Base-by-base conservation (phyloP, 2,888 invertebrate species). In the Arge pagana region DNA sequence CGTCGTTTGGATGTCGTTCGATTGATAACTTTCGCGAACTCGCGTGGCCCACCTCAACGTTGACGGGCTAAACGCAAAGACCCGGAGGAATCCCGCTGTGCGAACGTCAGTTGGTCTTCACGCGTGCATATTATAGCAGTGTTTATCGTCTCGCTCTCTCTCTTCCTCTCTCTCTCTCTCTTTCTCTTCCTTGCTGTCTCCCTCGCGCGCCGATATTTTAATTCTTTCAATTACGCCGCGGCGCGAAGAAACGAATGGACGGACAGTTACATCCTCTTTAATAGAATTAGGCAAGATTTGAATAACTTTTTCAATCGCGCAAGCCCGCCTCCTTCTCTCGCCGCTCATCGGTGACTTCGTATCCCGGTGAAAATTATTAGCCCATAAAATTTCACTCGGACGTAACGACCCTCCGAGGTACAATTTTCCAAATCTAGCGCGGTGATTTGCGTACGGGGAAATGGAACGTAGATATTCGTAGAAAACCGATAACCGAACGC, bases 101-200 rank as follows among this genome's bases (percentile, higher is more conserved):
- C 3, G 18, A n/a, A 50, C 42, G 35, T 50, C 50, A 50, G 33
- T 33, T 35, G 42, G 24, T 21, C 11, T 35, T 50, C 41, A 43
- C 50, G 19, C 50, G 41, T 43, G 50, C 41, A 26, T 33, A 30
- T 50, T 30, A 40, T 30, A 19, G 30, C 18, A 24, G 43, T 40
- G 42, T 43, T 50, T 43, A 43, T 42, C 42, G 42, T 35, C 19
- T 18, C 19, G 33, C 42, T 19, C 42, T 50, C n/a, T n/a, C n/a
- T n/a, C n/a, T n/a, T n/a, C n/a, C n/a, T n/a, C n/a, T n/a, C n/a
- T n/a, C n/a, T n/a, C n/a, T n/a, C n/a, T n/a, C n/a, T n/a, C n/a
- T n/a, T n/a, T n/a, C n/a, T n/a, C n/a, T n/a, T n/a, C n/a, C n/a
- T n/a, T n/a, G n/a, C n/a, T n/a, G n/a, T n/a, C n/a, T n/a, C n/a